Conservation (phyloP, 1,140 invertebrate genomes). For the Drosophila insularis region DNA sequence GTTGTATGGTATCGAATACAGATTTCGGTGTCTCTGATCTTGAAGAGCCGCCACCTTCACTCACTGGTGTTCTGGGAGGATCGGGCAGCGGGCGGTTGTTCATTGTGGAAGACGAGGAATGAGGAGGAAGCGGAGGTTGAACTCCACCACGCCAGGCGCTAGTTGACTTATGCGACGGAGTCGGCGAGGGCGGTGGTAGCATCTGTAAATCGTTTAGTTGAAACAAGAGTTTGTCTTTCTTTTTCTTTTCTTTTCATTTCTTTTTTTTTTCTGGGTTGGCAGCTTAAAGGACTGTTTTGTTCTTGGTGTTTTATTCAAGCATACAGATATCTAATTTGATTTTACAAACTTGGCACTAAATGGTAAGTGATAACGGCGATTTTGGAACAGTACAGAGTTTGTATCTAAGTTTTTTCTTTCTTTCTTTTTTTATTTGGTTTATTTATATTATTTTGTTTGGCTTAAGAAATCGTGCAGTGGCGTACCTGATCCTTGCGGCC, state of each 20-base stretch:
- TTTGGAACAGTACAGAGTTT: conserved; percentile 43
- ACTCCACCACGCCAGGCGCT: conserved; percentile 57
- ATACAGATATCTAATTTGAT: conserved; percentile 44
- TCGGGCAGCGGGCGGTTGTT: conserved; percentile 78
- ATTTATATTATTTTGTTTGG: conserved; percentile 26
- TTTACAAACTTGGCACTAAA: conserved; percentile 73
- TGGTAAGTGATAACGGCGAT: conserved; percentile 27
- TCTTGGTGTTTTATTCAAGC: conserved; percentile 66
- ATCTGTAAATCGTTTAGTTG: conserved; percentile 56
- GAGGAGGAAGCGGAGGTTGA: conserved; percentile 3
- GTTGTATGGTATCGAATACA: conserved; percentile 77
- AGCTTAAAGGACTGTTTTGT: conserved; percentile 35
- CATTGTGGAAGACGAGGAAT: conserved; percentile 29
- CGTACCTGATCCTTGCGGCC: conserved; percentile 84
- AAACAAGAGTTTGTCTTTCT: conserved; percentile 21
- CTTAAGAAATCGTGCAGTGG: conserved; percentile 82
- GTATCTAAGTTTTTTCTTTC: conserved; percentile 5
- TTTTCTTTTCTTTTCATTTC: conserved; percentile 15
- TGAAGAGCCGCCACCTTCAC: conserved; percentile 67
- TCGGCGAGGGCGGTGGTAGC: conserved; percentile 73
- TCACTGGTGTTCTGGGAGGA: conserved; percentile 60
- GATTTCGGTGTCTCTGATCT: conserved; percentile 77
- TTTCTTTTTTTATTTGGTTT: neutral
- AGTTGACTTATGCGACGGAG: conserved; percentile 67
- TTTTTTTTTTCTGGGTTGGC: conserved; percentile 30